These are phyloP conservation scores for Lophochroa leadbeateri DNA, from an alignment of 2,113 vertebrate genomes.

Conservation along the genomic window DNA sequence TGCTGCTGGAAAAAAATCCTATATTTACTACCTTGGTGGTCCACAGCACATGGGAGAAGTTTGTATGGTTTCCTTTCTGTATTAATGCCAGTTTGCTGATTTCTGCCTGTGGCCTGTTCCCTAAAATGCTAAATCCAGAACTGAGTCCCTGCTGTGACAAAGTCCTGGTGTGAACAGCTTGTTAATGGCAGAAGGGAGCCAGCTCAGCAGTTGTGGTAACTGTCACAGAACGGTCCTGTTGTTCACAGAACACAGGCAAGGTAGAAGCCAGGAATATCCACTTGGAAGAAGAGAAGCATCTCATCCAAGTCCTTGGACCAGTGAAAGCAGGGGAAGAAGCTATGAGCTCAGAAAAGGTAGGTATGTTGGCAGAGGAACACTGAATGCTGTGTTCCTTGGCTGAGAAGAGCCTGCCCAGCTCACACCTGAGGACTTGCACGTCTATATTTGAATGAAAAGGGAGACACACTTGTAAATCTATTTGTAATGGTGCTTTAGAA, in stretches of 20 bases:
- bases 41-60: neutral
- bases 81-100: neutral
- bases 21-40: neutral
- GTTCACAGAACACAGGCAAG: neutral
- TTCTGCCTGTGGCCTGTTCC: neutral
- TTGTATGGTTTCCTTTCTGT: neutral
- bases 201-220: neutral
- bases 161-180: neutral
- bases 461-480: neutral
- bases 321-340: conserved; percentile 2
- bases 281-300: neutral
- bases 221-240: neutral
- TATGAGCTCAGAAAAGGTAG: neutral
- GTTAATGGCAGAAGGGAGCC: neutral
- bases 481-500: neutral
- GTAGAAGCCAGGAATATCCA: neutral
- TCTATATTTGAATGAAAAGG: neutral
- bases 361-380: neutral
- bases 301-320: neutral
- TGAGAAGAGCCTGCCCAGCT: neutral
- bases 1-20: neutral
- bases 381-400: neutral
- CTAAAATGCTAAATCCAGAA: neutral
- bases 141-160: neutral
- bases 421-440: neutral